Evolutionary conservation across 1,140 invertebrate species (phyloP).

Genomic region (Chironomus striatipennis): DNA sequence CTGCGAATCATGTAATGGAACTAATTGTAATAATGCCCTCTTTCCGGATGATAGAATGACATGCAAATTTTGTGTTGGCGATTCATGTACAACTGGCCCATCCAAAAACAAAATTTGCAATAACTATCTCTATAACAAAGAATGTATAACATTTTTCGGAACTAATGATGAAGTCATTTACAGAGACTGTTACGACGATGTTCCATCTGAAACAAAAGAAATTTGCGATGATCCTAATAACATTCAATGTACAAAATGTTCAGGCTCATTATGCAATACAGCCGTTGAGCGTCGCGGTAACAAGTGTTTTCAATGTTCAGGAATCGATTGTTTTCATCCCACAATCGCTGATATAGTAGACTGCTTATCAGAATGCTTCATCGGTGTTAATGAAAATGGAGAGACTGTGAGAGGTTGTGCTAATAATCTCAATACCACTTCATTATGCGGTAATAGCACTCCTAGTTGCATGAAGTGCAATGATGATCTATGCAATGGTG

Average conservation of each 20-base stretch:
- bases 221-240: background rate
- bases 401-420: background rate
- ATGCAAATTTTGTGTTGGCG: background rate
- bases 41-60: background rate
- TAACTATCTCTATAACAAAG: background rate
- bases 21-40: background rate
- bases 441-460: background rate
- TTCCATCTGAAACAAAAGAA: background rate
- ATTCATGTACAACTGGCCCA: background rate
- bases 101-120: background rate
- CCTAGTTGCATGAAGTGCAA: background rate
- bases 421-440: background rate
- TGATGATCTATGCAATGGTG: background rate
- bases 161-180: background rate
- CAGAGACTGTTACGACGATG: background rate
- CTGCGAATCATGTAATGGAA: background rate
- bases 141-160: background rate
- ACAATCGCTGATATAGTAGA: background rate
- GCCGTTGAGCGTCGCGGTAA: background rate
- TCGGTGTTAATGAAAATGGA: background rate
- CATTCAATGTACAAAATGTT: background rate
- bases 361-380: background rate
- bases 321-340: constrained; percentile 3
- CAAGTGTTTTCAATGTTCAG: background rate
- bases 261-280: background rate